A percentile compares a stretch with the other conserved stretches of the same genome.
Evolutionary conservation across 2,113 vertebrate genomes (phyloP).

Genomic region (Perca schrenkii): DNA sequence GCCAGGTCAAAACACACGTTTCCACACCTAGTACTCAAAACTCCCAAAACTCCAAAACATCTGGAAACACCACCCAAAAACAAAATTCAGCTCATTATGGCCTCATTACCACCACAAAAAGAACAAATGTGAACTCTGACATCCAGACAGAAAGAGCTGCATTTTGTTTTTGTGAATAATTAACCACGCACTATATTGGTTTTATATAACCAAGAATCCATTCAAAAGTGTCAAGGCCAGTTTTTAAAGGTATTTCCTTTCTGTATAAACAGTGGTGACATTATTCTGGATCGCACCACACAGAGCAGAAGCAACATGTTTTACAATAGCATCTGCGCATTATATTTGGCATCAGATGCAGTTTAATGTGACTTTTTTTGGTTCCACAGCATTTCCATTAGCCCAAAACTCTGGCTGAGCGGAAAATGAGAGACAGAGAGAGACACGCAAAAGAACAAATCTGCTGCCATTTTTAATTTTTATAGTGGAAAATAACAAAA

Average conservation of each 20-base stretch:
- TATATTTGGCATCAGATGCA: conserved; percentile 26
- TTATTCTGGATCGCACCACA: conserved; percentile 16
- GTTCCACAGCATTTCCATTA: conserved; percentile 47
- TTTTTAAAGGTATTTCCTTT: conserved; percentile 12
- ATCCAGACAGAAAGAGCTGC: conserved; percentile 20
- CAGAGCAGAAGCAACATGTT: conserved; percentile 28
- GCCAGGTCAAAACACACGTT: conserved; percentile 44
- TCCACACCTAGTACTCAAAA: conserved; percentile 51
- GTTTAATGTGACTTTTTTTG: conserved; percentile 35
- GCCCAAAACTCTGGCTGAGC: conserved; percentile 40
- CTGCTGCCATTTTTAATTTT: conserved; percentile 31
- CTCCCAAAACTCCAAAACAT: conserved; percentile 29
- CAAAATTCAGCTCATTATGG: conserved; percentile 47
- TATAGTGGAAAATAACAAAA: conserved; percentile 68
- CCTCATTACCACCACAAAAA: conserved; percentile 35
- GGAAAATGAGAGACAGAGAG: conserved; percentile 37
- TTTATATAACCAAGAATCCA: conserved; percentile 23
- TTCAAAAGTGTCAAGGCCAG: background rate
- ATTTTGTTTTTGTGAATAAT: conserved; percentile 9
- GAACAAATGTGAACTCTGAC: conserved; percentile 21
- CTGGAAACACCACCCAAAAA: conserved; percentile 52
- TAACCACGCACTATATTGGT: conserved; percentile 23
- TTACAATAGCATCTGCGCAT: conserved; percentile 53
- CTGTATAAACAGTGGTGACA: conserved; percentile 13
- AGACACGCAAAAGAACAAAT: conserved; percentile 44